A percentile compares a stretch with the other conserved stretches of the same genome.
Conservation (phyloP, 2,797 vertebrate species). For the Telmatherina bonti region DNA sequence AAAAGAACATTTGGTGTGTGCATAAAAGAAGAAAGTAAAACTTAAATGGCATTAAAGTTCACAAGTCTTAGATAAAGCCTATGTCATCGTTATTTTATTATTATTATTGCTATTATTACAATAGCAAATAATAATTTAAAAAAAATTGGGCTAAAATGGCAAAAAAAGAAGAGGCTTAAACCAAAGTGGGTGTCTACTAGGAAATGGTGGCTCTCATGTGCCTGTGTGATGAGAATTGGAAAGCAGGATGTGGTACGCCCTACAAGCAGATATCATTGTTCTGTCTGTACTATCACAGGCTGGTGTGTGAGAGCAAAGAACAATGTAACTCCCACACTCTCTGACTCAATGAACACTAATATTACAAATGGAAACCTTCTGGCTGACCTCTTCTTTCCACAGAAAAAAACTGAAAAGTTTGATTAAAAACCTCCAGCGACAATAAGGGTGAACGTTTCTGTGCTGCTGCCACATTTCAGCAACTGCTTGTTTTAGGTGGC, state of each 20-base stretch:
- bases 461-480: neutral
- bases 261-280: constrained; percentile 22
- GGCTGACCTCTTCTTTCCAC: constrained; percentile 5
- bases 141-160: neutral
- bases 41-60: neutral
- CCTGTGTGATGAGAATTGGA: constrained; percentile 8
- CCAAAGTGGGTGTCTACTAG: neutral
- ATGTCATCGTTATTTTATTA: neutral
- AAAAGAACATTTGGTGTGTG: neutral
- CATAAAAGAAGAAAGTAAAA: neutral
- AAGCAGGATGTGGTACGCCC: constrained; percentile 20
- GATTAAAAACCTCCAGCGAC: neutral
- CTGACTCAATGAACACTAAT: constrained; percentile 6
- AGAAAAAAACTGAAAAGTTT: constrained; percentile 1
- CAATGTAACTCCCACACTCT: constrained; percentile 35
- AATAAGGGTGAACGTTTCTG: neutral
- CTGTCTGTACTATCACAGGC: constrained; percentile 4
- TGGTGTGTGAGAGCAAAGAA: constrained; percentile 8
- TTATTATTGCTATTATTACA: neutral
- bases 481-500: neutral
- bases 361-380: constrained; percentile 22
- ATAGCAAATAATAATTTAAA: neutral
- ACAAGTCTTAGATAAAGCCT: neutral
- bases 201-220: constrained; percentile 7
- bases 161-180: neutral